Base-by-base conservation (phyloP, 2,113 vertebrate species). In the Bubo scandiacus region DNA sequence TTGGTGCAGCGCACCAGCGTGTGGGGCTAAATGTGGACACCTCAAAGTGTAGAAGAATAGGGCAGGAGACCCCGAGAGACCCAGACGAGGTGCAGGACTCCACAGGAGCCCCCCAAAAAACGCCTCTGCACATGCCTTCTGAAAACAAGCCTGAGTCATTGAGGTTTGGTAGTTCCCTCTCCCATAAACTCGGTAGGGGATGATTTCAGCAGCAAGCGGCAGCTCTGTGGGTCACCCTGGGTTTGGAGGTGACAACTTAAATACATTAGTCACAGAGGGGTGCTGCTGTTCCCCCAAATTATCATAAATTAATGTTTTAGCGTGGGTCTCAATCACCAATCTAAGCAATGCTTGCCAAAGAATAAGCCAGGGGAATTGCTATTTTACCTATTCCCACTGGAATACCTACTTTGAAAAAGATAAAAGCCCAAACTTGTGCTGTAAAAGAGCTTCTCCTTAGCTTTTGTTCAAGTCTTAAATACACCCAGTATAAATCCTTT, bases 1-100 rank as follows among this genome's bases (percentile, higher is more conserved):
- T 97, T 90, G 96, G 94, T 97, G 94, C 97, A 95, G 92, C 5
- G 68, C 90, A 94, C 95, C 93, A 81, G 92, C 59, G 86, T 91
- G 92, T 81, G 70, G 94, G 95, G 90, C 92, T 97, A 94, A 93
- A 91, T n/a, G 32, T 77, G 94, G 91, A 90, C 81, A 84, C 91
- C 45, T 94, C 77, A 81, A 63, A 96, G 96, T 36, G 1, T 88
- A 97, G 96, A 89, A 97, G 88, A 87, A 92, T 94, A 91, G 96
- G 65, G 42, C 74, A 96, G 97, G 85, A 94, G 90, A 88, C 67
- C 70, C 61, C 2, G 6, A 34, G 81, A 96, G 71, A 85, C 38
- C 58, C 74, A 90, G 81, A 59, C 5, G 5, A 95, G 78, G 85
- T 74, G 51, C 91, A 94, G 75, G 68, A 88, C 77, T 68, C 84